Evolutionary conservation across 1,140 invertebrate species (phyloP), one percentile per base, ranked within the genome.

Genomic region (Drosophila fuyamai): DNA sequence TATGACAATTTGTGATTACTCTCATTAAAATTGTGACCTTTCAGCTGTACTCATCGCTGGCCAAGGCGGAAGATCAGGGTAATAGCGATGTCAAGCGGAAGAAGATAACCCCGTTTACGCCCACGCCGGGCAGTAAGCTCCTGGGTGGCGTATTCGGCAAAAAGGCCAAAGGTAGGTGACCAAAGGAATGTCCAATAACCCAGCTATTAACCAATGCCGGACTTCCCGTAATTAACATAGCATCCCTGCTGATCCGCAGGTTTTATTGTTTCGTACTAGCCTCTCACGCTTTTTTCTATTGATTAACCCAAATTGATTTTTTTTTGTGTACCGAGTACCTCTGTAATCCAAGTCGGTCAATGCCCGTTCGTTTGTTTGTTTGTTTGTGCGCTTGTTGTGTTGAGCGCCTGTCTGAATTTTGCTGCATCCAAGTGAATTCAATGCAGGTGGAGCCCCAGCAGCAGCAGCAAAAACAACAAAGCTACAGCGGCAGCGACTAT

Each of bases 301-400:
- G 46, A 75, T 46, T 65, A 75, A 65, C 58, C 55, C 16, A 23
- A 53, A 54, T 70, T 51, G 12, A 36, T 47, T 63, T 47, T 50
- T 35, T 47, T 41, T 60, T 58, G 57, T 67, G 66, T 38, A 16
- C 46, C 38, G 61, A 73, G 66, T 56, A 40, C 46, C 14, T 59
- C 27, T 60, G 47, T 62, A 44, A 62, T 50, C 50, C 50, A 38
- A 63, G 75, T 68, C 44, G 46, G 44, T 23, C 44, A 47, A 23
- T 27, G 48, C 29, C 48, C 48, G 48, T 74, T 79, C 74, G 82
- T 67, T 79, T 53, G 71, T 75, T 89, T 72, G 82, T 75, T 86
- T 85, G 81, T 84, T 79, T 80, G 76, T 80, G 84, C 75, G 76
- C 81, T 85, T 91, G 86, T 91, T 92, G 88, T 91, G 79, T 91